A percentile compares a stretch with the other conserved stretches of the same genome.
Conservation (phyloP, 2,113 vertebrate genomes). For the Peromyscus polionotus region DNA sequence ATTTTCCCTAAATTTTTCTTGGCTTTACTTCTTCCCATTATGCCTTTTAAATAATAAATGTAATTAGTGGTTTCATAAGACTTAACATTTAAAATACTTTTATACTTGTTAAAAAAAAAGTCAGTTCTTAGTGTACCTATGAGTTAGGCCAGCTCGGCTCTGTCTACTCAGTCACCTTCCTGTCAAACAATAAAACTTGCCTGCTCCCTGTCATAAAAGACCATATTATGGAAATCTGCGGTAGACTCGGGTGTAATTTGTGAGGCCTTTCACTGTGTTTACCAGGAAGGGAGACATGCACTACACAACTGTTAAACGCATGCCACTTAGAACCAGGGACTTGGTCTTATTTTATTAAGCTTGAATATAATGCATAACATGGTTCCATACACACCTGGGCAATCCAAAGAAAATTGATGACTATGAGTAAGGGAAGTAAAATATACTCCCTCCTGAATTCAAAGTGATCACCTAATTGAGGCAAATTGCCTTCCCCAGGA, state of each 20-base stretch:
- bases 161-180: neutral
- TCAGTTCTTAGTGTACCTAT: constrained; percentile 36
- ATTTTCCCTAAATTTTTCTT: constrained; percentile 64
- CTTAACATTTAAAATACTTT: constrained; percentile 70
- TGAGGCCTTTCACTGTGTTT: constrained; percentile 17
- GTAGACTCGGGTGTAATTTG: neutral
- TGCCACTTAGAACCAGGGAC: constrained; percentile 42
- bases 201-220: constrained; percentile 5
- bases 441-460: constrained; percentile 66
- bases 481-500: constrained; percentile 68
- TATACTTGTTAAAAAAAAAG: constrained; percentile 29
- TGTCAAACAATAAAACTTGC: constrained; percentile 55
- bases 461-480: constrained; percentile 74
- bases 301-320: constrained; percentile 33
- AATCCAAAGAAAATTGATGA: constrained; percentile 76
- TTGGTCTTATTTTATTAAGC: constrained; percentile 67
- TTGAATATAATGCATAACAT: constrained; percentile 58
- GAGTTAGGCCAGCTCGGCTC: constrained; percentile 23
- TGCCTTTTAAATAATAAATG: constrained; percentile 72
- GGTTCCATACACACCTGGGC: constrained; percentile 63
- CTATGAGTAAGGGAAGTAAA: constrained; percentile 70
- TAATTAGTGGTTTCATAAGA: constrained; percentile 66
- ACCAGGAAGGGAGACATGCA: neutral
- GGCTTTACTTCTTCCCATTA: constrained; percentile 60
- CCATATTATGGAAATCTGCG: neutral